phyloP scores from a whole-genome alignment of 2,797 vertebrate genomes.

The Hypotaenidia philippensis region DNA sequence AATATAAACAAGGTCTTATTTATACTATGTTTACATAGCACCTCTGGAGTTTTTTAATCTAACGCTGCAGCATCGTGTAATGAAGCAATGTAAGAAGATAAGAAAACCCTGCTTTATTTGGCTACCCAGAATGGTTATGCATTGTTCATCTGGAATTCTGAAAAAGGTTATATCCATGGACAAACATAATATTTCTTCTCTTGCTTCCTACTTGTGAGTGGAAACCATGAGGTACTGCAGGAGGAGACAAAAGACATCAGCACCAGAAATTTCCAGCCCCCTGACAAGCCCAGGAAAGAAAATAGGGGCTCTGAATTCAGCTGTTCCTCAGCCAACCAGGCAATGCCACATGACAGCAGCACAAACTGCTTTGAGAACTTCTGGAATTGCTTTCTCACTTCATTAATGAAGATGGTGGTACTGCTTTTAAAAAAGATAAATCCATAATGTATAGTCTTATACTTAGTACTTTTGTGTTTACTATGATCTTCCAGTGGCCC shows the following conservation, averaged over 20 bases:
- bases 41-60: fast-evolving
- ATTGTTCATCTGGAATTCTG: neutral
- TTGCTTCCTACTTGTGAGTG: neutral
- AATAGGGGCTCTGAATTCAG: neutral
- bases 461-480: neutral
- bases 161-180: neutral
- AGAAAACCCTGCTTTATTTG: neutral
- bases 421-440: neutral
- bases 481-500: neutral
- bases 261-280: neutral
- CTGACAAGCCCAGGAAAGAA: neutral
- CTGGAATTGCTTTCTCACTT: neutral
- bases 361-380: neutral
- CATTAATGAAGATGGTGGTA: neutral
- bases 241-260: neutral
- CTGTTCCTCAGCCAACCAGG: neutral
- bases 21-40: fast-evolving
- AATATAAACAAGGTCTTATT: neutral
- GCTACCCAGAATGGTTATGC: fast-evolving
- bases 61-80: neutral
- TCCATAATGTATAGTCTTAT: neutral
- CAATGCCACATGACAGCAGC: neutral
- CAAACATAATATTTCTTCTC: neutral
- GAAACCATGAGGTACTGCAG: neutral
- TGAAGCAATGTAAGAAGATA: neutral